Percentiles rank a stretch among this genome's conserved stretches.
These are phyloP conservation scores for Meiosimyza decipiens DNA, from an alignment of 2,888 invertebrate species.

Conservation along the genomic window DNA sequence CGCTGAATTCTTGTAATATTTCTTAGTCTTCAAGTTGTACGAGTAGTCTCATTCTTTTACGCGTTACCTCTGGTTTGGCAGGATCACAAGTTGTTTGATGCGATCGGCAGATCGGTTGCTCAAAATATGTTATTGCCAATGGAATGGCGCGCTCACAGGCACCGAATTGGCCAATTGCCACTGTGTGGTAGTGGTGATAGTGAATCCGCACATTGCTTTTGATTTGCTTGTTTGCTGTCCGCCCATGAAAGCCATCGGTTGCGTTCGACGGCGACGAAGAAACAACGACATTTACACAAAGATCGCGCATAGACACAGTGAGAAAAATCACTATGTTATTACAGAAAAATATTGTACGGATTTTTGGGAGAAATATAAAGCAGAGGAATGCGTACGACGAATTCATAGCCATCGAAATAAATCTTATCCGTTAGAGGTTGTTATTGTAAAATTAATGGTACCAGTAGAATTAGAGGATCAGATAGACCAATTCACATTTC, in stretches of 20 bases:
- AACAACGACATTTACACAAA: conserved; percentile 42
- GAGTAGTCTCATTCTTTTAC: no score
- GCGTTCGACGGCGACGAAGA: background rate
- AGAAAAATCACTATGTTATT: no score
- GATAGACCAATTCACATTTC: no score
- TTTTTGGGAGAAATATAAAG: no score
- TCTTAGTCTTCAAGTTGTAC: conserved; percentile 36
- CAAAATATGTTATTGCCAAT: conserved; percentile 22
- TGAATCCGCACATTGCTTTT: conserved; percentile 2
- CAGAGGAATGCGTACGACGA: no score
- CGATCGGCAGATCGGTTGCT: conserved; percentile 19
- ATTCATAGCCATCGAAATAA: no score
- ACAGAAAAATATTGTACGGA: no score
- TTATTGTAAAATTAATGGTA: no score
- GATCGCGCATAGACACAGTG: conserved; percentile 33
- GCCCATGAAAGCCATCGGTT: conserved; percentile 45
- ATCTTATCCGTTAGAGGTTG: no score
- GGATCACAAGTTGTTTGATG: conserved; percentile 4
- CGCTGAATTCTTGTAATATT: conserved; percentile 66
- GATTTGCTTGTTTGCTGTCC: conserved; percentile 22
- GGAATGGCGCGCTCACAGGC: background rate
- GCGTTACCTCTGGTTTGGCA: background rate
- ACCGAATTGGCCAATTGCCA: conserved; percentile 17
- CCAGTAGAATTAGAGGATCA: no score
- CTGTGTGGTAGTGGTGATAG: conserved; percentile 20